Percentiles rank a stretch among this genome's conserved stretches.
Evolutionary conservation across 2,888 invertebrate genomes (phyloP).

Genomic region (Amitus sp.): DNA sequence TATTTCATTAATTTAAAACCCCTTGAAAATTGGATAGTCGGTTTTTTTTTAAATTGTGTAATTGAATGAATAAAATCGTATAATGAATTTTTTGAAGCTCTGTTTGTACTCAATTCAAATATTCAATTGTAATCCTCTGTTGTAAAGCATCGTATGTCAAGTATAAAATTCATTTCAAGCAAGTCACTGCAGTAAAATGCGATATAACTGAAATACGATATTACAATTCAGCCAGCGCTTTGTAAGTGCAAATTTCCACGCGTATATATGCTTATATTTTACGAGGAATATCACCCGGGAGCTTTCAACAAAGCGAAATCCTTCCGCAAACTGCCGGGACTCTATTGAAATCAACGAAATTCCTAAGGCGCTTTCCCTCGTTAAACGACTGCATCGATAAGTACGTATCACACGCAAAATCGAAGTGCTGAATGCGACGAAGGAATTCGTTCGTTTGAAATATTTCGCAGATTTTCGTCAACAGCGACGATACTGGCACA

Average conservation of each 20-base stretch:
- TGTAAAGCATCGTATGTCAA: too few relatives aligned
- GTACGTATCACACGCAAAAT: too few relatives aligned
- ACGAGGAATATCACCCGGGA: neutral
- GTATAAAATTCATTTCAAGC: too few relatives aligned
- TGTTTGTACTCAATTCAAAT: too few relatives aligned
- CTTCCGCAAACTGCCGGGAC: neutral
- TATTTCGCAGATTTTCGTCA: too few relatives aligned
- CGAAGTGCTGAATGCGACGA: neutral
- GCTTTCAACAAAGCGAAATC: neutral
- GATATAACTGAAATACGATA: neutral
- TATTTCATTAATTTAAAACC: too few relatives aligned
- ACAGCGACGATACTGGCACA: constrained; percentile 1
- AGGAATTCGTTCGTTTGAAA: neutral
- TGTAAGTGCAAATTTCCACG: neutral
- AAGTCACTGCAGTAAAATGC: too few relatives aligned
- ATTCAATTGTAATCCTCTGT: too few relatives aligned
- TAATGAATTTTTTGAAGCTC: too few relatives aligned
- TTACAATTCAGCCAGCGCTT: neutral
- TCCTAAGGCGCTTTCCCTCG: neutral
- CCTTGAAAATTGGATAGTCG: too few relatives aligned
- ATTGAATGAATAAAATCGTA: neutral
- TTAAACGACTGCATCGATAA: neutral
- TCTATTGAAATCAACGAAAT: neutral
- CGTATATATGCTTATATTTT: neutral
- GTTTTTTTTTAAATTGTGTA: neutral